Evolutionary conservation across 2,888 invertebrate species (phyloP), one percentile per base, ranked within the genome.

Genomic region (Zelleria hepariella): DNA sequence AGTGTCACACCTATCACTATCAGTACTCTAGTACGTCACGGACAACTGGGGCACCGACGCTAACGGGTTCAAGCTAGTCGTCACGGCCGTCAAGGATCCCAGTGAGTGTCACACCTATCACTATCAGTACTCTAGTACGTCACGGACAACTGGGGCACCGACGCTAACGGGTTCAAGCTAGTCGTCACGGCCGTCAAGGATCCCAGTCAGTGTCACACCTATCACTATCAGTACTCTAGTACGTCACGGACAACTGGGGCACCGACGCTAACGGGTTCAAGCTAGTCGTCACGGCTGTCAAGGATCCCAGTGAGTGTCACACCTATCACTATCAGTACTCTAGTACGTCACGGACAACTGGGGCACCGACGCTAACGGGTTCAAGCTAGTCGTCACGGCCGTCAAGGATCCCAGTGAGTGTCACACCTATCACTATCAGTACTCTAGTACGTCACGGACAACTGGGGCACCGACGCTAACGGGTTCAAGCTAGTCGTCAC

Each of bases 141-240:
- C 75, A 97, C 97, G 58, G 97, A 97, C 87, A 93, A 93, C 75
- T 97, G 96, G 96, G 97, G 96, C 66, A 96, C 96, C 63, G 95
- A 95, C 80, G 92, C 94, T 72, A 96, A 97, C 86, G 96, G 97
- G 72, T 97, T 97, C 91, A 94, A 94, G 74, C 92, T 97, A 75
- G 94, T 97, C 85, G 96, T 97, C 90, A 97, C 97, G 65, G 96
- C 96, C 70, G 95, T 97, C 77, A 97, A 97, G 83, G 96, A 96
- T 91, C 94, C 95, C 75, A 95, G 96, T 96, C 86, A 95, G 95
- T 94, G 85, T 55, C 58, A 54, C 5, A 5, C 5, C 15, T 5
- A 7, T 4, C 10, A 3, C 47, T 47, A n/a, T n/a, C n/a, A n/a
- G n/a, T n/a, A n/a, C 18, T 47, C 15, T 26, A 95, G 85, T 97